Conservation (phyloP, 2,888 invertebrate species). For the Oligia fasciuncula region DNA sequence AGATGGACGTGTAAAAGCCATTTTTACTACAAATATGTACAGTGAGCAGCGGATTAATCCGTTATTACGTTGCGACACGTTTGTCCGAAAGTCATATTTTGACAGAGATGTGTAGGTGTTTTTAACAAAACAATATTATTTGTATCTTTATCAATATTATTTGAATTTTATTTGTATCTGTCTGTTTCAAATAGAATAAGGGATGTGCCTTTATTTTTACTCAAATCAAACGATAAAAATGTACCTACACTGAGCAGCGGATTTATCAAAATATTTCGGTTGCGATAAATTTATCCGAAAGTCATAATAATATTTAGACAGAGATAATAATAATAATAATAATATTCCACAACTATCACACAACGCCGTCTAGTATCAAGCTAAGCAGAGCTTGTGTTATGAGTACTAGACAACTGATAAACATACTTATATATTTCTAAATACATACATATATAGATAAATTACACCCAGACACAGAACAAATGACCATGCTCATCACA, state of each 20-base stretch:
- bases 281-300: neutral
- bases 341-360: too few species aligned
- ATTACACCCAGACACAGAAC: too few species aligned
- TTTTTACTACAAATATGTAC: neutral
- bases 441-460: too few species aligned
- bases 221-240: conserved; percentile 1
- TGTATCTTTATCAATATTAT: too few species aligned
- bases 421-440: too few species aligned
- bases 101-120: neutral
- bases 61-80: neutral
- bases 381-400: too few species aligned
- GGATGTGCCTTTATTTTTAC: conserved; percentile 3
- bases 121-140: neutral
- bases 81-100: neutral
- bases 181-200: conserved; percentile 17
- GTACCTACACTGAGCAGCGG: neutral
- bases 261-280: conserved; percentile 1
- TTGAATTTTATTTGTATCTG: neutral
- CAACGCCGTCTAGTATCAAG: too few species aligned
- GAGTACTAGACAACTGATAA: too few species aligned
- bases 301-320: neutral
- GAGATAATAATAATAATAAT: too few species aligned
- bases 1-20: neutral
- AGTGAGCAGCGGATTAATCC: neutral
- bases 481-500: too few species aligned